Percentiles rank a stretch among this genome's conserved stretches.
These are phyloP conservation scores for Spodoptera picta DNA, from an alignment of 2,888 invertebrate species.

Conservation along the genomic window DNA sequence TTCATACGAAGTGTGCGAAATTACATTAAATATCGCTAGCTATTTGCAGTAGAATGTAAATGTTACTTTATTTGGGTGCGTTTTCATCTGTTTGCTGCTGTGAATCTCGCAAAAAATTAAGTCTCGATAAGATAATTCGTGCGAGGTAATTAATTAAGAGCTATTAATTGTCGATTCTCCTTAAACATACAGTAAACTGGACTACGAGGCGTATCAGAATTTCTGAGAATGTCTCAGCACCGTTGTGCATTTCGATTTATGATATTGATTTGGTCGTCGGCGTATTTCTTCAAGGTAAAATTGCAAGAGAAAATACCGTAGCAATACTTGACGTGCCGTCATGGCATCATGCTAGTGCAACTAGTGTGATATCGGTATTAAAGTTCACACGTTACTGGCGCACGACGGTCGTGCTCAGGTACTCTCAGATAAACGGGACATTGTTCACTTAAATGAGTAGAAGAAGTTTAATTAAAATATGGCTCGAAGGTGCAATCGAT, in stretches of 20 bases:
- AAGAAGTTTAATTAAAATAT: slow-evolving; percentile 40
- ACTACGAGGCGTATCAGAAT: slow-evolving; percentile 44
- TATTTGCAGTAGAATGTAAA: slow-evolving; percentile 61
- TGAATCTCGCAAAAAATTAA: slow-evolving; percentile 66
- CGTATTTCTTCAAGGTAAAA: slow-evolving; percentile 26
- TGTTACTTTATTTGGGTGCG: slow-evolving; percentile 60
- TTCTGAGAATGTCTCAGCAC: slow-evolving; percentile 42
- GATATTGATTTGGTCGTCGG: slow-evolving; percentile 38
- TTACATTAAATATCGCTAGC: slow-evolving; percentile 49
- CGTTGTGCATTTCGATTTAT: slow-evolving; percentile 46
- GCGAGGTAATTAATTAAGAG: slow-evolving; percentile 79
- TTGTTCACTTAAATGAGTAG: slow-evolving; percentile 28
- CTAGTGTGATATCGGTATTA: slow-evolving; percentile 25
- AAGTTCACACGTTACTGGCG: slow-evolving; percentile 31
- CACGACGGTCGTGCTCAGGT: slow-evolving; percentile 20
- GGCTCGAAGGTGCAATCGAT: slow-evolving; percentile 6
- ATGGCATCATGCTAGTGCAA: slow-evolving; percentile 1
- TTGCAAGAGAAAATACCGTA: slow-evolving; percentile 17
- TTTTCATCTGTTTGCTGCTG: slow-evolving; percentile 56
- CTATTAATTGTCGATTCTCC: slow-evolving; percentile 77
- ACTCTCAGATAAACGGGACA: slow-evolving; percentile 30
- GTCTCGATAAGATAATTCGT: slow-evolving; percentile 65
- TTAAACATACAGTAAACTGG: slow-evolving; percentile 65
- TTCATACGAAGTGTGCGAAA: slow-evolving; percentile 51
- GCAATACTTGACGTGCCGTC: slow-evolving; percentile 20